Percentiles rank a stretch among this genome's conserved stretches.
These are phyloP conservation scores for Diglossa cyanea DNA, from an alignment of 2,797 vertebrate genomes.

Conservation along the genomic window DNA sequence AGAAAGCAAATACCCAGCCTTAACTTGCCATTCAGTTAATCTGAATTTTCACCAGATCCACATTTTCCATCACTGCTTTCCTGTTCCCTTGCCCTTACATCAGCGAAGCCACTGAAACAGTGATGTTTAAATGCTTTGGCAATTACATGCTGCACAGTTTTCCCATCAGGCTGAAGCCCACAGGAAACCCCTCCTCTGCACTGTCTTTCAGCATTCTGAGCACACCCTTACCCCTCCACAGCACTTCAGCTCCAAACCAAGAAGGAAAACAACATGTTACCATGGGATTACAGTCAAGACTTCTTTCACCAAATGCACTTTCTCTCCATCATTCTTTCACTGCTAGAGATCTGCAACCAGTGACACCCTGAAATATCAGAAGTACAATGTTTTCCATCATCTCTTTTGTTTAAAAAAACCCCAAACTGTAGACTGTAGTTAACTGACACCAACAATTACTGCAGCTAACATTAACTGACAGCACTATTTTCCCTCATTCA, in stretches of 20 bases:
- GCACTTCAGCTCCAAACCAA: background rate
- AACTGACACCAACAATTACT: background rate
- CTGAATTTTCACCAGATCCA: background rate
- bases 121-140: background rate
- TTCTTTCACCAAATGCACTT: background rate
- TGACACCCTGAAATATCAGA: background rate
- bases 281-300: background rate
- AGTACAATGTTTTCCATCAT: background rate
- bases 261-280: background rate
- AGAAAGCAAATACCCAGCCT: background rate
- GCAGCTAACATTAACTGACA: background rate
- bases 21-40: background rate
- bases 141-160: background rate
- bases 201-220: background rate
- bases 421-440: background rate
- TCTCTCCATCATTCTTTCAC: background rate
- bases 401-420: background rate
- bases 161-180: background rate
- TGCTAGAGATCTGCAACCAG: background rate
- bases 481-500: background rate
- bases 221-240: background rate
- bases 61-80: background rate
- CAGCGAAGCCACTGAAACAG: background rate
- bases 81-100: background rate
- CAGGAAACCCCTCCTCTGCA: background rate